These are phyloP conservation scores for Champsocephalus gunnari DNA, from an alignment of 2,797 vertebrate genomes.

Conservation along the genomic window DNA sequence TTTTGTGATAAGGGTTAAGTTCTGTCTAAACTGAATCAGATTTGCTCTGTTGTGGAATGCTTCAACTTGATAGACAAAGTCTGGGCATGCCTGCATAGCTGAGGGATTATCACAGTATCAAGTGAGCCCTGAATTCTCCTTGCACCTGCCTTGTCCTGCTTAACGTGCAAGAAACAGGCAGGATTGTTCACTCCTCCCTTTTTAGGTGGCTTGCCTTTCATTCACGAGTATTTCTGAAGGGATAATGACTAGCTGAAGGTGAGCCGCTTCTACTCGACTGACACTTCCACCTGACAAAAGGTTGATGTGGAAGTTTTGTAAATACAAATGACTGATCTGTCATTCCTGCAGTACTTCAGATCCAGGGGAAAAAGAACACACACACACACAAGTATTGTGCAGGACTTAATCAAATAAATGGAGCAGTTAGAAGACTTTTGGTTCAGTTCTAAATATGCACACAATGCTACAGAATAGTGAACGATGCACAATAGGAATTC, in stretches of 20 bases:
- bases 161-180: conserved; percentile 40
- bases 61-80: conserved; percentile 55
- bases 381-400: background rate
- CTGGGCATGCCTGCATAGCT: conserved; percentile 76
- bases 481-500: too few species aligned
- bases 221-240: conserved; percentile 45
- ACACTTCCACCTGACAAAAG: conserved; percentile 17
- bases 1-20: background rate
- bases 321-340: background rate
- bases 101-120: conserved; percentile 70
- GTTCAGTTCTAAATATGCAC: background rate
- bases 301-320: background rate
- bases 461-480: too few species aligned
- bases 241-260: conserved; percentile 15
- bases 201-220: conserved; percentile 48
- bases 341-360: background rate
- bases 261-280: conserved; percentile 14
- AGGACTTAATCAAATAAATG: background rate
- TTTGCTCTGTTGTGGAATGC: conserved; percentile 32
- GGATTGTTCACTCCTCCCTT: conserved; percentile 28
- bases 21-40: background rate
- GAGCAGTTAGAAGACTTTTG: background rate
- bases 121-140: conserved; percentile 24
- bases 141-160: conserved; percentile 72
- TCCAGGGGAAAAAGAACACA: background rate